phyloP scores from a whole-genome alignment of 2,888 invertebrate species.

The Branchipolynoe longqiensis region DNA sequence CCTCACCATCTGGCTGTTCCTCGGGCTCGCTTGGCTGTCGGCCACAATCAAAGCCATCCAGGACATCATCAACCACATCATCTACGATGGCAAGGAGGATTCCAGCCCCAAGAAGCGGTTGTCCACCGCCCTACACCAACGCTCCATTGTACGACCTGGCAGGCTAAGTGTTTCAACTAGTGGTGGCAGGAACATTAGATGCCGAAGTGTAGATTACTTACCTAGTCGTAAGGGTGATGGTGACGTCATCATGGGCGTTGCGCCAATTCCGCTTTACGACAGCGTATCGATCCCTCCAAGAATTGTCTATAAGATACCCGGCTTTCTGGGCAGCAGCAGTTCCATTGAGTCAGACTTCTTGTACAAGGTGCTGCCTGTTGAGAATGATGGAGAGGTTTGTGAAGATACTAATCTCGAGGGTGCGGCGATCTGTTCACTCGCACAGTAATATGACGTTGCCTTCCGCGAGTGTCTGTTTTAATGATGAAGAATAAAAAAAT shows the following conservation, averaged over 20 bases:
- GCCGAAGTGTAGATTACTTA: not conserved
- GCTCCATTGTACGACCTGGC: not conserved
- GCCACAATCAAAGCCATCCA: constrained; percentile 37
- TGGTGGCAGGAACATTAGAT: not conserved
- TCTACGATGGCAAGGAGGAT: constrained; percentile 6
- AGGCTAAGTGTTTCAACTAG: too few species aligned
- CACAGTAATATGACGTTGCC: too few species aligned
- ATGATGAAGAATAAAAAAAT: too few species aligned
- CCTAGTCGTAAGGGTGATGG: too few species aligned
- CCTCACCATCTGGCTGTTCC: constrained; percentile 39
- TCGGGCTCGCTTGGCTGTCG: constrained; percentile 43
- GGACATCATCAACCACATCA: constrained; percentile 19
- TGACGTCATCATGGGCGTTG: too few species aligned
- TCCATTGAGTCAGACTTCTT: not conserved
- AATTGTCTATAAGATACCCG: not conserved
- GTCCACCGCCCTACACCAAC: not conserved
- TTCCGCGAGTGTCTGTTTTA: too few species aligned
- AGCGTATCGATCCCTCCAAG: too few species aligned
- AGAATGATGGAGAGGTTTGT: too few species aligned
- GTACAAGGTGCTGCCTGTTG: constrained; percentile 19
- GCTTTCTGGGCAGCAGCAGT: not conserved
- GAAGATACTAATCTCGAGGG: too few species aligned
- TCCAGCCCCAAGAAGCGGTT: not conserved
- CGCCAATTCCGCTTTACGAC: too few species aligned
- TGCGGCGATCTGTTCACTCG: too few species aligned